A percentile compares a stretch with the other conserved stretches of the same genome.
phyloP scores from a whole-genome alignment of 2,797 vertebrate genomes.

The Phoeniculus purpureus region DNA sequence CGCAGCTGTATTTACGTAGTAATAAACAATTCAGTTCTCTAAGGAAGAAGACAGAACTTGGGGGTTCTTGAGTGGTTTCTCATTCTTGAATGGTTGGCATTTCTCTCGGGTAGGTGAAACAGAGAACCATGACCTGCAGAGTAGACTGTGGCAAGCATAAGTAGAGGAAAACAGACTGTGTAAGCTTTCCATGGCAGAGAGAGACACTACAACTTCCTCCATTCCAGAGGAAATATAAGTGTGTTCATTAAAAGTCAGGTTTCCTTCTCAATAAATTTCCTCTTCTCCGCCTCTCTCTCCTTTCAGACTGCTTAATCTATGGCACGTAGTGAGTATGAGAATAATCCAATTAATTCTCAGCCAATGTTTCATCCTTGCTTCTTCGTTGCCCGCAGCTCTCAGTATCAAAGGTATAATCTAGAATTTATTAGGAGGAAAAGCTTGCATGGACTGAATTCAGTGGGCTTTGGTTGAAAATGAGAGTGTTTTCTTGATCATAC shows the following conservation, averaged over 20 bases:
- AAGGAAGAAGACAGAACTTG: neutral
- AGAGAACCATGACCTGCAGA: accelerated
- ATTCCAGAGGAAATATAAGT: neutral
- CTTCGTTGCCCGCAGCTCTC: neutral
- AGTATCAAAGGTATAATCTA: neutral
- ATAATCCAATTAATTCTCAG: neutral
- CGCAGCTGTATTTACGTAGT: neutral
- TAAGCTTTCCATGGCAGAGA: neutral
- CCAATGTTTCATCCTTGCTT: neutral
- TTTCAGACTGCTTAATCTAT: neutral
- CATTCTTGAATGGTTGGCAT: neutral
- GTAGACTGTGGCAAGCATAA: neutral
- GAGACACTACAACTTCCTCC: neutral
- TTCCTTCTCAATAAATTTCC: neutral
- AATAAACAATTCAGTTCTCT: neutral
- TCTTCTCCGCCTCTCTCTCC: neutral
- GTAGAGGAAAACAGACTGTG: neutral
- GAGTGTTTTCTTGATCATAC: neutral
- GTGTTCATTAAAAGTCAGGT: neutral
- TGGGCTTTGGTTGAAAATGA: neutral
- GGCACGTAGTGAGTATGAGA: neutral
- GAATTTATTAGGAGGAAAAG: neutral
- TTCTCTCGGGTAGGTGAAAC: neutral
- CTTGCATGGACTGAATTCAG: neutral
- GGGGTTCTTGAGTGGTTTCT: neutral